phyloP scores from a whole-genome alignment of 1,140 invertebrate genomes.

The Medauroidea extradentata region DNA sequence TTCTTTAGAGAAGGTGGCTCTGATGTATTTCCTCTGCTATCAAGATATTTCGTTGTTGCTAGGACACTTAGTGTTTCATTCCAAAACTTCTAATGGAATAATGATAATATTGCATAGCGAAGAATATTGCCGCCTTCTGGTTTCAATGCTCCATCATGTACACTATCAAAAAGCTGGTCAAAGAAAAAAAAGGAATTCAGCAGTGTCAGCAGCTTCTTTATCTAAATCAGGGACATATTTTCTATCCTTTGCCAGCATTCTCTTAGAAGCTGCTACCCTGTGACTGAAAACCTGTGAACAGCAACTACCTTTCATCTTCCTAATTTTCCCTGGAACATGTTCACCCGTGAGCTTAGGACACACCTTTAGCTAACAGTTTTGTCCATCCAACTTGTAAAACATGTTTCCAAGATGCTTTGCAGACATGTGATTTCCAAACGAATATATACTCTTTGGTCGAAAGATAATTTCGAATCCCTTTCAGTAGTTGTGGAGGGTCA shows the following conservation, averaged over 20 bases:
- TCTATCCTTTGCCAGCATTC: neutral
- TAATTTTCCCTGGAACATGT: slow-evolving; percentile 1
- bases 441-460: neutral
- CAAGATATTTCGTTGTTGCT: neutral
- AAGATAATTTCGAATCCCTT: slow-evolving; percentile 4
- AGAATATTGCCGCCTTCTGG: neutral
- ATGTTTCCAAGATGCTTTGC: neutral
- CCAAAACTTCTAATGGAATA: neutral
- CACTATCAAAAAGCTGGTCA: slow-evolving; percentile 1
- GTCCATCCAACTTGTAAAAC: neutral
- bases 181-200: neutral
- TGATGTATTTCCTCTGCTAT: neutral
- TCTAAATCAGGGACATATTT: no score
- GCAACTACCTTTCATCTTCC: neutral
- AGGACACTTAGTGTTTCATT: neutral
- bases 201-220: neutral
- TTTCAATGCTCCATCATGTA: neutral
- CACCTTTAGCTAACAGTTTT: neutral
- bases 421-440: neutral
- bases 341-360: neutral
- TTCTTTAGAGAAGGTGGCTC: slow-evolving; percentile 2
- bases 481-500: slow-evolving; percentile 2
- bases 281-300: slow-evolving; percentile 1
- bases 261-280: neutral
- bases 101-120: neutral